Evolutionary conservation across 1,140 invertebrate genomes (phyloP).

Genomic region (Gyrodactylus bullatarudis): DNA sequence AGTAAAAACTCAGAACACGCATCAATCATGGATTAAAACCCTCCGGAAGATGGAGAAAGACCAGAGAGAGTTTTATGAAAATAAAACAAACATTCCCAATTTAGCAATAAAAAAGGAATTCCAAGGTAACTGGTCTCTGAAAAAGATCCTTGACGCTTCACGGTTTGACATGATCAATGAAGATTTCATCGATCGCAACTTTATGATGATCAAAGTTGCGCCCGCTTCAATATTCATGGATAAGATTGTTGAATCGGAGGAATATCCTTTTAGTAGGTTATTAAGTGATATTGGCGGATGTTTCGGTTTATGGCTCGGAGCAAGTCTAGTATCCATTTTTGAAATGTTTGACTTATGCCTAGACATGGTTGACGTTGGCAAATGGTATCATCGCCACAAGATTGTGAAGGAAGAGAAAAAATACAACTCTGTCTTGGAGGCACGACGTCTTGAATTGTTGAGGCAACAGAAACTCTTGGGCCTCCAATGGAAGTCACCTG

Average conservation of each 20-base stretch:
- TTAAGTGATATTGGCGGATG: constrained; percentile 6
- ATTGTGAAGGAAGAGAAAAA: neutral
- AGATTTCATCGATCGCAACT: constrained; percentile 7
- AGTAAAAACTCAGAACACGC: neutral
- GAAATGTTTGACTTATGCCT: constrained; percentile 5
- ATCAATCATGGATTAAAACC: neutral
- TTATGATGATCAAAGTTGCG: neutral
- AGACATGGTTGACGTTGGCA: neutral
- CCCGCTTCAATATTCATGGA: constrained; percentile 5
- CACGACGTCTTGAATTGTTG: neutral
- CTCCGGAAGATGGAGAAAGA: neutral
- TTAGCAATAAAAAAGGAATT: neutral
- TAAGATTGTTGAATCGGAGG: constrained; percentile 1
- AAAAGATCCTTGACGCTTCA: neutral
- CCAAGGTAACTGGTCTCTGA: neutral
- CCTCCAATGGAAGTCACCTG: no score
- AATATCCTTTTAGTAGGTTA: constrained; percentile 5
- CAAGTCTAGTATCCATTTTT: constrained; percentile 3
- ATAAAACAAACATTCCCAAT: neutral
- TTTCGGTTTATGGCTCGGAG: constrained; percentile 5
- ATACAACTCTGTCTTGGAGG: neutral
- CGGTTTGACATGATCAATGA: neutral
- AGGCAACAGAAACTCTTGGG: neutral
- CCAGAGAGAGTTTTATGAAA: neutral
- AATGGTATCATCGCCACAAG: neutral